A percentile compares a stretch with the other conserved stretches of the same genome.
Conservation (phyloP, 2,113 vertebrate species). For the Bubalus kerabau region DNA sequence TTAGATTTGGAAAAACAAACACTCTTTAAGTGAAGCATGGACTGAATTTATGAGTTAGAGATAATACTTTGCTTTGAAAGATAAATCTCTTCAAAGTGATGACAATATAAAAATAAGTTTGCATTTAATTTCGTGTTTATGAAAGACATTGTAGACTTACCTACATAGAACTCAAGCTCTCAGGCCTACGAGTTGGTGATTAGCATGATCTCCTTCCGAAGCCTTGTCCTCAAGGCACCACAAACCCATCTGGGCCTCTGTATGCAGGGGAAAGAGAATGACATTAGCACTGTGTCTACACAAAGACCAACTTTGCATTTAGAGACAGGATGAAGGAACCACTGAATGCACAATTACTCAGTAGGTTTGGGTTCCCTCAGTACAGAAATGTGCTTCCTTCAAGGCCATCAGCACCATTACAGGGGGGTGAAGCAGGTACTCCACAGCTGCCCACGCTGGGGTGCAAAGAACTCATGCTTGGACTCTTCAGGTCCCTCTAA, state of each 20-base stretch:
- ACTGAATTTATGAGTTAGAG: background rate
- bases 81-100: constrained; percentile 13
- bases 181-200: background rate
- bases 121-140: constrained; percentile 29
- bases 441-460: background rate
- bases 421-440: background rate
- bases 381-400: background rate
- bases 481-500: background rate
- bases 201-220: constrained; percentile 9
- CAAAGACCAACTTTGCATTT: constrained; percentile 38
- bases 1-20: constrained; percentile 55
- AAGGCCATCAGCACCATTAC: background rate
- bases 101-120: constrained; percentile 26
- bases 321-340: background rate
- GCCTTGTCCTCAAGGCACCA: constrained; percentile 7
- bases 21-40: constrained; percentile 47
- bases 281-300: background rate
- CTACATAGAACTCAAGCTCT: background rate
- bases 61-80: constrained; percentile 45
- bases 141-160: constrained; percentile 8
- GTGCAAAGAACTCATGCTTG: background rate
- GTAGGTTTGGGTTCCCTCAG: background rate
- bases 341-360: background rate
- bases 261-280: background rate
- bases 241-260: constrained; percentile 17